Evolutionary conservation across 2,888 invertebrate genomes (phyloP).

Genomic region (Isotomurus palustris): DNA sequence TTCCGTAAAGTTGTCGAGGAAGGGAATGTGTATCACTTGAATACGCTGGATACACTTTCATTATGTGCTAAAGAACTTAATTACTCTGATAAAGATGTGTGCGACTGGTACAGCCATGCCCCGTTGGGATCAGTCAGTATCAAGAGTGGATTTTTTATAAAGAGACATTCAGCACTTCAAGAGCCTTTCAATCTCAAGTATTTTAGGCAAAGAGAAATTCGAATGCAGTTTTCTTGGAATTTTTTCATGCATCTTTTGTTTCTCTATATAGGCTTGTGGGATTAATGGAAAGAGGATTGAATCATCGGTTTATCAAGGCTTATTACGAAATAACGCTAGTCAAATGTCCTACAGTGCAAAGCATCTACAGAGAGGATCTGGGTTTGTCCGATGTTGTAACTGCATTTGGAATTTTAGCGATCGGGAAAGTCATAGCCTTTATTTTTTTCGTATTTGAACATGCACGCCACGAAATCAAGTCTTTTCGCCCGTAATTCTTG

Average conservation of each 20-base stretch:
- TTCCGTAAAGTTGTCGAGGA: conserved; percentile 4
- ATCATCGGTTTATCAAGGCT: conserved; percentile 10
- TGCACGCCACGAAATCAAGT: too few species aligned
- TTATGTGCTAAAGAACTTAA: conserved; percentile 1
- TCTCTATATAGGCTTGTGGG: conserved; percentile 13
- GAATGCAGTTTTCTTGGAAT: not conserved
- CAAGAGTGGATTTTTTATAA: conserved; percentile 20
- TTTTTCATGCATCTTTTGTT: not conserved
- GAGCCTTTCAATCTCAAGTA: conserved; percentile 26
- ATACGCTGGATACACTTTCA: conserved; percentile 4
- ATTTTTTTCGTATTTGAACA: not conserved
- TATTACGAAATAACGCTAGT: conserved; percentile 17
- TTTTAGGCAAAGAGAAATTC: not conserved
- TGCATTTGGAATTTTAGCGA: conserved; percentile 10
- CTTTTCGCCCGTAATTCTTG: too few species aligned
- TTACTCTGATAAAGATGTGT: conserved; percentile 11
- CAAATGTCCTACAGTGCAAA: conserved; percentile 13
- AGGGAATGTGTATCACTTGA: not conserved
- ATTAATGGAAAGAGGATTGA: conserved; percentile 28
- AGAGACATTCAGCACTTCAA: conserved; percentile 20
- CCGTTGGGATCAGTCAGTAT: conserved; percentile 10
- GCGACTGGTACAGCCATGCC: conserved; percentile 5
- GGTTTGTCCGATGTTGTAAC: conserved; percentile 13
- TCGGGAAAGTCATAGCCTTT: not conserved
- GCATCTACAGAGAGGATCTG: conserved; percentile 14